Base-by-base conservation (phyloP, 2,113 vertebrate genomes). In the Coptodon bakossiorum region DNA sequence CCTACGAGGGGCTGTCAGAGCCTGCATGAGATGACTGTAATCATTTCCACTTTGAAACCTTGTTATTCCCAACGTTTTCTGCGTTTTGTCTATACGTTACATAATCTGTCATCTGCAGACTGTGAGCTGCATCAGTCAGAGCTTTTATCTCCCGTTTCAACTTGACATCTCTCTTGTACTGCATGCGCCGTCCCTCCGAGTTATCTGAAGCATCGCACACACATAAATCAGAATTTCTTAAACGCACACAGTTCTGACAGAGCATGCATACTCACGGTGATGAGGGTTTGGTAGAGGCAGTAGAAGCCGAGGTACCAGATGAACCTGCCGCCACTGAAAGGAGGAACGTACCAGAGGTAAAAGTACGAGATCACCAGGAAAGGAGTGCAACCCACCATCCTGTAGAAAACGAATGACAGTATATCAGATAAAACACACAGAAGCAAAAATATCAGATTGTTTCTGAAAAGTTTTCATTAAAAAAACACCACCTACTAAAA, bases 291-390 rank as follows among this genome's bases (percentile, higher is more conserved):
- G 96, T 98, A 99, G 88, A 98, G 96, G 94, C 97, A 98, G 95
- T 98, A 98, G 96, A 98, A 99, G 57, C 91, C 94, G 3, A 96
- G 93, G 86, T 98, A 99, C 99, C 99, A 99, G 9, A 97, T 80
- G 91, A 98, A 97, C 80, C 96, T 97, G 83, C 96, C 96, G 1
- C 78, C 94, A 87, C 87, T 80, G 92, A 98, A 97, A 1, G 97
- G 97, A 45, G 98, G 98, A 79, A 98, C 96, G 82, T 97, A 99
- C 99, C 99, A 99, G 93, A 99, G 96, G 90, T 98, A 97, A 96
- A 99, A 98, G 94, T 99, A 99, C 84, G 98, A 97, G 43, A 97
- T 81, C 43, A 97, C 90, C 2, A 96, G 94, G 90, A 99, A 98
- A 1, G 99, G 99, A 8, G 96, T 97, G 90, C 97, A 98, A 40